Conservation (phyloP, 2,888 invertebrate genomes). For the Monochamus alternatus region DNA sequence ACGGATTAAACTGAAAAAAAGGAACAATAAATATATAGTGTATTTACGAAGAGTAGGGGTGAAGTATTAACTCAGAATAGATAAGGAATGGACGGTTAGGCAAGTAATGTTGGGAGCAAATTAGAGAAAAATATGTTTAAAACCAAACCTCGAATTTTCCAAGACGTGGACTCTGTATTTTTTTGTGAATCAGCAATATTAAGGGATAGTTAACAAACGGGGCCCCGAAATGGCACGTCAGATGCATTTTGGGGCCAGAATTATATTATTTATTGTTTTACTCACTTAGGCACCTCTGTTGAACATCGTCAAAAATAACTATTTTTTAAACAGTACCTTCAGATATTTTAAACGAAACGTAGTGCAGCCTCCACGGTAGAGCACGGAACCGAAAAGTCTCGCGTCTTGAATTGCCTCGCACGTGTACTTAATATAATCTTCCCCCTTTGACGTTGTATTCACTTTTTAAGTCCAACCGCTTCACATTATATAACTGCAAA, state of each 20-base stretch:
- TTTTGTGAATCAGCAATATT: slow-evolving; percentile 52
- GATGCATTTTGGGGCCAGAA: slow-evolving; percentile 53
- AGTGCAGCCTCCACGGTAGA: background rate
- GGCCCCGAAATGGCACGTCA: slow-evolving; percentile 52
- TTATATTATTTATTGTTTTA: slow-evolving; percentile 49
- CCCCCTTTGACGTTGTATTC: background rate
- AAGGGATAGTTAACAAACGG: slow-evolving; percentile 53
- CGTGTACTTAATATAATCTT: background rate
- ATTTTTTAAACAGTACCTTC: slow-evolving; percentile 31
- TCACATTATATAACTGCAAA: background rate
- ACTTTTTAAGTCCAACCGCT: background rate
- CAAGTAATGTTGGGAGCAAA: slow-evolving; percentile 42
- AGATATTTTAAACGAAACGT: background rate
- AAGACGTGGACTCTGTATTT: slow-evolving; percentile 39
- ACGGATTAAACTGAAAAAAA: slow-evolving; percentile 38
- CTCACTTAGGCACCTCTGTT: slow-evolving; percentile 43
- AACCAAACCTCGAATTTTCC: slow-evolving; percentile 52
- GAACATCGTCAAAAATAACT: slow-evolving; percentile 52
- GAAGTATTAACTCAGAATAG: slow-evolving; percentile 6
- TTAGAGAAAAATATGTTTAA: slow-evolving; percentile 31
- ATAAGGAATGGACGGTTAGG: background rate
- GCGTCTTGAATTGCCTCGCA: background rate
- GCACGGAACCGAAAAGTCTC: slow-evolving; percentile 12
- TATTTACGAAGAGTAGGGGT: slow-evolving; percentile 36
- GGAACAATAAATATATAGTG: slow-evolving; percentile 39